Evolutionary conservation across 2,113 vertebrate species (phyloP), one percentile per base, ranked within the genome.

Genomic region (Cyanoramphus novaezelandiae): DNA sequence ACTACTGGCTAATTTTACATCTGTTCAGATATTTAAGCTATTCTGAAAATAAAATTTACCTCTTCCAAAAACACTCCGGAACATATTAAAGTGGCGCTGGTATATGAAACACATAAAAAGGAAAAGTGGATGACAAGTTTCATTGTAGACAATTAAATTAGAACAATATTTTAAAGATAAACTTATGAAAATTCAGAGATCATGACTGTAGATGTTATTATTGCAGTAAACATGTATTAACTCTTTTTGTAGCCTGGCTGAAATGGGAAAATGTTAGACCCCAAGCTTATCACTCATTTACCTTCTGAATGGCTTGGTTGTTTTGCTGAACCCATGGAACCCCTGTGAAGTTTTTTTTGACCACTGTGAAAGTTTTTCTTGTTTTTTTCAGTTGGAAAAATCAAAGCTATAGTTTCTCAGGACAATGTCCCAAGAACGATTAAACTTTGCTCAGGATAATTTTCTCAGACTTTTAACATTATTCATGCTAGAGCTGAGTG

Each of bases 31-130:
- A 68, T 81, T 83, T 75, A 84, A 93, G 72, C 24, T 5, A 5
- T 47, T 96, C 57, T 82, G 65, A 72, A 94, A 96, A 90, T 67
- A 93, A 93, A 96, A 94, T 28, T 86, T n/a, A 68, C 17, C 9
- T 52, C 8, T 62, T 60, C 27, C n/a, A 49, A 88, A 86, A 78
- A n/a, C 1, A 5, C 29, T 60, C 55, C 4, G 2, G 75, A 86
- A 25, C 62, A 41, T 44, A 49, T 46, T 82, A 37, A 75, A 90
- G 19, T 24, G 39, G 10, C 33, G 41, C 17, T 65, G 24, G 44
- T 72, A 41, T n/a, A 52, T 43, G 72, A 82, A 88, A 92, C 28
- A 43, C 27, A 15, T 71, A 63, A 75, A 55, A 90, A 49, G 15
- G 39, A 65, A 83, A 52, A 78, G 11, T 16, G 6, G 43, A 47